Base-by-base conservation (phyloP, 2,888 invertebrate genomes). In the Agonopterix heracliana region DNA sequence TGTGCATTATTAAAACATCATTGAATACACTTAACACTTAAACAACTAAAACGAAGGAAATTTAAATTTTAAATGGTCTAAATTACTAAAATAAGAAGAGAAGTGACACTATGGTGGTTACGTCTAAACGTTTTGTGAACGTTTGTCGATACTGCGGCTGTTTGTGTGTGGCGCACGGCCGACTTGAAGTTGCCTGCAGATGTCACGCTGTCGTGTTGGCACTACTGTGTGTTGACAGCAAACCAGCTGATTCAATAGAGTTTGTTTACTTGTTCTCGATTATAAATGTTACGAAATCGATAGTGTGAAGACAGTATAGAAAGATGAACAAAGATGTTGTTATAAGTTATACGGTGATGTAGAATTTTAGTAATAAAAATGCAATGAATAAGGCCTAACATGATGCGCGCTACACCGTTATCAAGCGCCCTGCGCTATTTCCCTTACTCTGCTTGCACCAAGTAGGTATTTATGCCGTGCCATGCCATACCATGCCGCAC, bases 101-200 rank as follows among this genome's bases (percentile, higher is more conserved):
- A 81, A 82, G 75, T 81, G 83, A 81, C 86, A 86, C 84, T 78
- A 78, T 74, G 70, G 72, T 69, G 78, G 68, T 81, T 81, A 85
- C 85, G 86, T 82, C 85, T 83, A 80, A 81, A 84, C 84, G 83
- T 82, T 81, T 79, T 80, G 79, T 84, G 86, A 85, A 85, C 86
- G 84, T 82, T 84, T 84, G 81, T 81, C 86, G 84, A 84, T 86
- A 86, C 86, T 83, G 83, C 82, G 80, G 79, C 73, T 79, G 78
- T 78, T 46, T 77, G 68, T 71, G 68, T 78, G 76, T 77, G 78
- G 78, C 78, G 81, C 79, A 78, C 72, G 64, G 75, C 71, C 77
- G 42, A 47, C 52, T 38, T 52, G 52, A 52, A 52, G 9, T 60
- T 79, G 74, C 69, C 55, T 7, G 67, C 76, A 64, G 57, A 55